Conservation (phyloP, 2,113 vertebrate genomes). For the Pygoscelis antarcticus region DNA sequence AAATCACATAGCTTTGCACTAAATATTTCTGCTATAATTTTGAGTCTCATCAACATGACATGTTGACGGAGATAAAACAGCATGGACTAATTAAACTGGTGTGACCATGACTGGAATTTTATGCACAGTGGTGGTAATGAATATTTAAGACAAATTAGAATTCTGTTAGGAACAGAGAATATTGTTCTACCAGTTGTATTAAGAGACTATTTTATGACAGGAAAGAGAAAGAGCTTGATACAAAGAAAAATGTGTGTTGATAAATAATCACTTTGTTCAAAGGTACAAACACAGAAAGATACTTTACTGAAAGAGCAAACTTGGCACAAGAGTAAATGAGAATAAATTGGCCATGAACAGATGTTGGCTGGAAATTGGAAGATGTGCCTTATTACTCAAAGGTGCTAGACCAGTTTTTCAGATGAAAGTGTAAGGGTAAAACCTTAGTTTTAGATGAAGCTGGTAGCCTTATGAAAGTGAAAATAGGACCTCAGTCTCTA, state of each 20-base stretch:
- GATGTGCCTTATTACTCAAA: background rate
- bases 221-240: background rate
- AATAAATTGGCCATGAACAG: conserved; percentile 23
- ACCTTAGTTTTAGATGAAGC: background rate
- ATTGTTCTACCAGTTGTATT: background rate
- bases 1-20: background rate
- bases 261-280: background rate
- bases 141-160: conserved; percentile 9
- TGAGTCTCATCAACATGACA: background rate
- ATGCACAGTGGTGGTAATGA: background rate
- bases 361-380: conserved; percentile 24
- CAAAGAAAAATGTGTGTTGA: background rate
- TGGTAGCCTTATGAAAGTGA: background rate
- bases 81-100: background rate
- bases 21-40: conserved; percentile 2
- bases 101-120: background rate
- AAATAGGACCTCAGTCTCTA: background rate
- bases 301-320: background rate
- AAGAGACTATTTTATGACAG: background rate
- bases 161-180: background rate
- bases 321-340: background rate
- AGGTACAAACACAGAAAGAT: background rate
- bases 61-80: background rate
- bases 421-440: background rate
- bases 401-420: background rate